Percentiles rank a stretch among this genome's conserved stretches.
Conservation (phyloP, 2,113 vertebrate genomes). For the Terrapene triunguis region DNA sequence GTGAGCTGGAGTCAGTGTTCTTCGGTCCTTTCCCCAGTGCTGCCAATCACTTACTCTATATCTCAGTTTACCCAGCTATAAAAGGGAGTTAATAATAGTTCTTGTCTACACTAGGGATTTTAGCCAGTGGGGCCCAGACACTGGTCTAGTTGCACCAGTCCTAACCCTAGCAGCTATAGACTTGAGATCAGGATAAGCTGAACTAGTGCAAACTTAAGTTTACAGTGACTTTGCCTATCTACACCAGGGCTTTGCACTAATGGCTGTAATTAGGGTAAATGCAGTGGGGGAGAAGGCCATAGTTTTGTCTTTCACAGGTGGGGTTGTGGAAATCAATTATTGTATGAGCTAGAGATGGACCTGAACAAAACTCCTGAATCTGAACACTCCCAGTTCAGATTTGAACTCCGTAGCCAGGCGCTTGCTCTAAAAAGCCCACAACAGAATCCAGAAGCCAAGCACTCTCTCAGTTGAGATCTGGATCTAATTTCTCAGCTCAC, state of each 20-base stretch:
- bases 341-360: background rate
- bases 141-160: background rate
- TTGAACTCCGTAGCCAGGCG: background rate
- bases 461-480: background rate
- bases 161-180: background rate
- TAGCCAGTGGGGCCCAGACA: background rate
- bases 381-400: background rate
- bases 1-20: background rate
- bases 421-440: background rate
- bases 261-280: background rate
- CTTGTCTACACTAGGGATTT: background rate
- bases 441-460: background rate
- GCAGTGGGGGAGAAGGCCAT: background rate
- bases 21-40: background rate
- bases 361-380: background rate
- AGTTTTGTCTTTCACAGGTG: background rate
- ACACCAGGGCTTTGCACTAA: background rate
- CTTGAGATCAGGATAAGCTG: background rate
- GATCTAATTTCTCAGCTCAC: background rate
- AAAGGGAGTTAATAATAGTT: background rate
- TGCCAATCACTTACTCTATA: background rate
- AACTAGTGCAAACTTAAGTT: background rate
- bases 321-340: background rate
- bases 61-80: background rate
- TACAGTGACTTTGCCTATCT: background rate